Conservation (phyloP, 2,888 invertebrate genomes). For the Mythimna lalbum region DNA sequence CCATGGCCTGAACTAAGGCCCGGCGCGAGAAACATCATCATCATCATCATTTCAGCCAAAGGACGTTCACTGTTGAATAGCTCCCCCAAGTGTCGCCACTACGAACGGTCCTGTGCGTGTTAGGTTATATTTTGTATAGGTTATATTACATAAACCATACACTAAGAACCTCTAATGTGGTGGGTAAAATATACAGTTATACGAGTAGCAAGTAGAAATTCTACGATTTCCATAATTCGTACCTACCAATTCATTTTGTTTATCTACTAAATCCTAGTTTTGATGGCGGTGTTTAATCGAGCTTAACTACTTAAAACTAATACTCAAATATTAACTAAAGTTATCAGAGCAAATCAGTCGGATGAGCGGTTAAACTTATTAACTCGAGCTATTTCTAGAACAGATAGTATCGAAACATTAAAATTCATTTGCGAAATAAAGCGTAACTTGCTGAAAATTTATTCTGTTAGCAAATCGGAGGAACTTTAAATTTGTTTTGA, state of each 20-base stretch:
- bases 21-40: too few species aligned
- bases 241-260: not conserved
- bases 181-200: too few species aligned
- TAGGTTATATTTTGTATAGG: too few species aligned
- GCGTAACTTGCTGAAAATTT: conserved; percentile 12
- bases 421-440: conserved; percentile 29
- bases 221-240: not conserved
- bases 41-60: too few species aligned
- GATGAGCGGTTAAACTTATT: conserved; percentile 28
- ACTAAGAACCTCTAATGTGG: too few species aligned
- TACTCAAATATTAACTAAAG: conserved; percentile 11
- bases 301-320: conserved; percentile 3
- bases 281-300: not conserved
- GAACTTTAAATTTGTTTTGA: conserved; percentile 10
- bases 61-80: too few species aligned
- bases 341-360: conserved; percentile 40
- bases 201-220: too few species aligned
- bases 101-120: too few species aligned
- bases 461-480: conserved; percentile 5
- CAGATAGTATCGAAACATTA: conserved; percentile 30
- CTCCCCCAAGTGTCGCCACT: too few species aligned
- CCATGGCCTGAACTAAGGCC: too few species aligned
- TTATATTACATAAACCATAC: too few species aligned
- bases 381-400: conserved; percentile 25
- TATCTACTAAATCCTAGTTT: not conserved